Percentiles rank a stretch among this genome's conserved stretches.
Conservation (phyloP, 2,113 vertebrate genomes). For the Motacilla tschutschensis region DNA sequence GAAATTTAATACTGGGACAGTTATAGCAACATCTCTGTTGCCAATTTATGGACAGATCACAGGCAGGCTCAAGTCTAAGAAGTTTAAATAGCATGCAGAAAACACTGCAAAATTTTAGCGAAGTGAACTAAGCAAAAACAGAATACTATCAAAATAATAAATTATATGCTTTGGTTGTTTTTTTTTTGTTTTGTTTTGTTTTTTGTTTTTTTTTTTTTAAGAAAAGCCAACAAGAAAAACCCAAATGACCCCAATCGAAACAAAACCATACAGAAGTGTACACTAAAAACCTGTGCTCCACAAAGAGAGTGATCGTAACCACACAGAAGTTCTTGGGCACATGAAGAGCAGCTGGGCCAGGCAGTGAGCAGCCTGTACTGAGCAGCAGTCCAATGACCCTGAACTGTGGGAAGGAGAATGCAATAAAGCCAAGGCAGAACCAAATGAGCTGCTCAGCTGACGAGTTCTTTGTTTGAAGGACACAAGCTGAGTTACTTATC, state of each 20-base stretch:
- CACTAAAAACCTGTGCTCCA: neutral
- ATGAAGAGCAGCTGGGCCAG: neutral
- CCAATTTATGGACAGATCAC: neutral
- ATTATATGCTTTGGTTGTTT: rapidly evolving
- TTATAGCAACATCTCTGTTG: neutral
- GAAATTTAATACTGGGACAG: neutral
- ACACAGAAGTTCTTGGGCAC: neutral
- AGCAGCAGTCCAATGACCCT: neutral
- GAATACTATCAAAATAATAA: neutral
- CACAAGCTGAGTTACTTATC: neutral
- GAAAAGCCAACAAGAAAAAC: neutral
- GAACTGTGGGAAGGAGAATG: neutral
- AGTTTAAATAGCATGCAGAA: neutral
- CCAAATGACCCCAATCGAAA: neutral
- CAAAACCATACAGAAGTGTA: neutral
- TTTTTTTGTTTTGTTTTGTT: neutral
- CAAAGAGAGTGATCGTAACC: neutral
- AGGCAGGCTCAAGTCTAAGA: neutral
- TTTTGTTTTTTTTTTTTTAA: neutral
- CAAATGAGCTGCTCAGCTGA: neutral
- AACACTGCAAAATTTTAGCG: neutral
- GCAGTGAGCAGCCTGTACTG: neutral
- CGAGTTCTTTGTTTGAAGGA: neutral
- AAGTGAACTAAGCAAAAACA: neutral
- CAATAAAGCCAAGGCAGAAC: neutral